Evolutionary conservation across 2,797 vertebrate species (phyloP).

Genomic region (Crocidura indochinensis): DNA sequence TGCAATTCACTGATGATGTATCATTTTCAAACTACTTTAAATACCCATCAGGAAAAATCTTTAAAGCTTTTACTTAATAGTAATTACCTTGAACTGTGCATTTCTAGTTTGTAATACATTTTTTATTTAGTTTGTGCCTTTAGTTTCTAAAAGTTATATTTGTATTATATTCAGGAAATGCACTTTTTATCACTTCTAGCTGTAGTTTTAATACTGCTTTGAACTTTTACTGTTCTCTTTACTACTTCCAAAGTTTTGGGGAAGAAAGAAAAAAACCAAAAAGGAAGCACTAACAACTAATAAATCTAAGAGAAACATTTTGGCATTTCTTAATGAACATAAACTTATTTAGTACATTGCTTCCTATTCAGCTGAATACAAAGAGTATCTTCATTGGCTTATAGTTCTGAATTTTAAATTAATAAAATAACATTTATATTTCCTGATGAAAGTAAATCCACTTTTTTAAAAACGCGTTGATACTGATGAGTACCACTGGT

Average conservation of each 20-base stretch:
- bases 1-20: constrained; percentile 87
- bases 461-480: constrained; percentile 30
- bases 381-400: constrained; percentile 78
- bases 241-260: constrained; percentile 87
- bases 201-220: constrained; percentile 91
- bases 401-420: constrained; percentile 80
- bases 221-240: constrained; percentile 88
- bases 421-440: constrained; percentile 61
- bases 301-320: constrained; percentile 83
- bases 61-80: constrained; percentile 87
- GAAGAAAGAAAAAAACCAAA: constrained; percentile 79
- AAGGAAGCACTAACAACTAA: constrained; percentile 81
- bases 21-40: constrained; percentile 90
- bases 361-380: constrained; percentile 75
- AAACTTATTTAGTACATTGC: constrained; percentile 68
- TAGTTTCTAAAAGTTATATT: constrained; percentile 91
- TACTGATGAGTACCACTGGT: too few relatives aligned
- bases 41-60: constrained; percentile 89
- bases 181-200: constrained; percentile 90
- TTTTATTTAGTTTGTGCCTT: constrained; percentile 93
- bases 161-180: constrained; percentile 92
- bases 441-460: constrained; percentile 65
- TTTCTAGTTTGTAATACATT: constrained; percentile 93
- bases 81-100: constrained; percentile 94
- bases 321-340: constrained; percentile 81